These are phyloP conservation scores for Lethrus apterus DNA, from an alignment of 1,140 invertebrate species.

Conservation along the genomic window DNA sequence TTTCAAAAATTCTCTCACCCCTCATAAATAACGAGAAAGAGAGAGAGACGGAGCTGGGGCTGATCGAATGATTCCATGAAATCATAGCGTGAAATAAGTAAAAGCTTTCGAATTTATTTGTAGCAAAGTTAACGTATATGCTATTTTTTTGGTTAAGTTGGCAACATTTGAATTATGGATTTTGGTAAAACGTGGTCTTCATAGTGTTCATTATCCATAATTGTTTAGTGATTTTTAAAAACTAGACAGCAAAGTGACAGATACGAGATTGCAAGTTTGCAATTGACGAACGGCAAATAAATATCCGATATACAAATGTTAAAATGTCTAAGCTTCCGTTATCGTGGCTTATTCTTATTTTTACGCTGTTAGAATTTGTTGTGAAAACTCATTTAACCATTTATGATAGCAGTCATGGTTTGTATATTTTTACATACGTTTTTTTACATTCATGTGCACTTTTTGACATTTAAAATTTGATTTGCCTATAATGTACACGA, in stretches of 20 bases:
- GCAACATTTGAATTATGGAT: conserved; percentile 11
- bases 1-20: too few relatives aligned
- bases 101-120: too few relatives aligned
- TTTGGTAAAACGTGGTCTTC: too few relatives aligned
- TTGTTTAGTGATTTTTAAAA: conserved; percentile 12
- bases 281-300: background rate
- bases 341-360: conserved; percentile 37
- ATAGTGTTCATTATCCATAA: conserved; percentile 11
- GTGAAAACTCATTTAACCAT: conserved; percentile 39
- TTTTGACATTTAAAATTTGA: background rate
- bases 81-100: too few relatives aligned
- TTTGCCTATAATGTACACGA: background rate
- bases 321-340: conserved; percentile 36
- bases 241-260: conserved; percentile 8
- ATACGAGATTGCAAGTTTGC: conserved; percentile 12
- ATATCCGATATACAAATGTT: conserved; percentile 26
- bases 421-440: conserved; percentile 16
- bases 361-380: conserved; percentile 37
- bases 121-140: conserved; percentile 2
- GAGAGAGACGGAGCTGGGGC: too few relatives aligned
- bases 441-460: background rate
- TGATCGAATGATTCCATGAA: too few relatives aligned
- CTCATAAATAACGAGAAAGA: too few relatives aligned
- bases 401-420: conserved; percentile 41
- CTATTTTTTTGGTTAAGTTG: conserved; percentile 9